Evolutionary conservation across 1,140 invertebrate species (phyloP).

Genomic region (Pseudomyrmex dendroicus): DNA sequence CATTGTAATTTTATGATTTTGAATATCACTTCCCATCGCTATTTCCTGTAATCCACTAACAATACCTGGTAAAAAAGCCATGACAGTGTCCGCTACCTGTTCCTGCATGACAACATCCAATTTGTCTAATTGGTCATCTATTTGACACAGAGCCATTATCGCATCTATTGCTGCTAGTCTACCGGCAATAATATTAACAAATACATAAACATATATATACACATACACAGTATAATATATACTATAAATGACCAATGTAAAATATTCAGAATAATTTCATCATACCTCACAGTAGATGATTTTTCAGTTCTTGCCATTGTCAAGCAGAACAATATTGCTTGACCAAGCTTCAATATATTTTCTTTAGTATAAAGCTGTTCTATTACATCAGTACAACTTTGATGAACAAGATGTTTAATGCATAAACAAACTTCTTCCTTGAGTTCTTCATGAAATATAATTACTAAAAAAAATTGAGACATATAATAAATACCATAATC

Average conservation of each 20-base stretch:
- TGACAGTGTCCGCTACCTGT: constrained; percentile 86
- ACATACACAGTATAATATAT: constrained; percentile 29
- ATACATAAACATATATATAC: constrained; percentile 36
- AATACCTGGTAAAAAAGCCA: constrained; percentile 88
- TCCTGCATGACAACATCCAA: constrained; percentile 81
- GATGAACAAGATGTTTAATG: constrained; percentile 84
- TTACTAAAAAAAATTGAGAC: constrained; percentile 78
- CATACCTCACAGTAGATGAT: constrained; percentile 86
- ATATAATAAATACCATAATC: constrained; percentile 73
- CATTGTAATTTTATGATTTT: constrained; percentile 87
- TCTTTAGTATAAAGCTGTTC: constrained; percentile 84
- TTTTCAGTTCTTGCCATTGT: constrained; percentile 87
- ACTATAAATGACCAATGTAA: constrained; percentile 30
- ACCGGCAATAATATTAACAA: constrained; percentile 44
- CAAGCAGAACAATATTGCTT: constrained; percentile 86
- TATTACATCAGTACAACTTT: constrained; percentile 82
- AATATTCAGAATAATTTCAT: constrained; percentile 37
- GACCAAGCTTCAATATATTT: constrained; percentile 86
- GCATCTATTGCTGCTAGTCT: constrained; percentile 87
- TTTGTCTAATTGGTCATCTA: constrained; percentile 82
- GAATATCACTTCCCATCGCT: constrained; percentile 85
- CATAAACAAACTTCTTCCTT: constrained; percentile 86
- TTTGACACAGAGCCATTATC: constrained; percentile 86
- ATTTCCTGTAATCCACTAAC: constrained; percentile 86
- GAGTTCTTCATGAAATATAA: constrained; percentile 86